Base-by-base conservation (phyloP, 2,113 vertebrate genomes). In the Solenodon paradoxus region DNA sequence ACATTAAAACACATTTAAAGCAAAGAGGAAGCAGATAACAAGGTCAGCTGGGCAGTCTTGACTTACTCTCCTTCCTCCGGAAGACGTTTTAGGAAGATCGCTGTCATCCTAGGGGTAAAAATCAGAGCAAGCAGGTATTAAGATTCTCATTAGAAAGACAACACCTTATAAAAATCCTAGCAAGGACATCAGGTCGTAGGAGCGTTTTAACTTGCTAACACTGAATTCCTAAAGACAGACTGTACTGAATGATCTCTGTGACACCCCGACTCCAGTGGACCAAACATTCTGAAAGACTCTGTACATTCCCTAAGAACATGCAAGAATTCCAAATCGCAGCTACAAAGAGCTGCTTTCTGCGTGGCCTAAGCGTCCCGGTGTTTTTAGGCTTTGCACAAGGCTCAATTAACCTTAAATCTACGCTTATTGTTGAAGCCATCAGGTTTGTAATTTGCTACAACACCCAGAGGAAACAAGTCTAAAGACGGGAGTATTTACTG, bases 51-150 rank as follows among this genome's bases (percentile, higher is more conserved):
- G 40, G 61, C 13, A 72, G 42, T n/a, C 42, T 1, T 82, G 94
- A 98, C 97, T 98, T 93, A 98, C 98, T 98, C 98, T 99, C 93
- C 99, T 98, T 94, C 98, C 98, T 97, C 98, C 99, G 19, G 98
- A 98, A n/a, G 99, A 99, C 16, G 99, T 98, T 96, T 99, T 99
- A 10, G 99, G 99, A 87, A 98, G 95, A 96, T 96, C 98, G 80
- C 97, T 99, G 98, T 98, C 97, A 92, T 99, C 99, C 99, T 99
- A 96, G 93, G 30, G 94, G 95, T 51, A 96, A 96, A 95, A 95
- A 97, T 95, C 92, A 97, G 69, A 95, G 45, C 61, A 97, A 13
- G 47, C 95, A 69, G 94, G 20, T 82, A 30, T 88, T 68, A 77
- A 64, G 10, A 63, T 20, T 82, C 78, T 92, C 72, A 94, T 17